phyloP scores from a whole-genome alignment of 37 sponge, comb jelly and placozoan genomes.

The Amphimedon queenslandica region DNA sequence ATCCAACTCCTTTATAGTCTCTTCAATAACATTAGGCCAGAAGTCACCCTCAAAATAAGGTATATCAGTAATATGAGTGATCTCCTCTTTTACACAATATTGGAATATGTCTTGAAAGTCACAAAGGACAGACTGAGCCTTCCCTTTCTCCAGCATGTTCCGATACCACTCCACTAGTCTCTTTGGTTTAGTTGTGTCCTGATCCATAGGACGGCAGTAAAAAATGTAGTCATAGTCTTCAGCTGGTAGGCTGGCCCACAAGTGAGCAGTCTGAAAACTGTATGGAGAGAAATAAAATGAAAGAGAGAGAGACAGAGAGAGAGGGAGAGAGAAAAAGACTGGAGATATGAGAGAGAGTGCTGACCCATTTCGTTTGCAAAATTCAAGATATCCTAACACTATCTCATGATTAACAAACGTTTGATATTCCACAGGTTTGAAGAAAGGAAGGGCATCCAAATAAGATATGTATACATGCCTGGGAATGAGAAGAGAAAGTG shows the following conservation, averaged over 20 bases:
- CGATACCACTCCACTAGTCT: conserved; percentile 95
- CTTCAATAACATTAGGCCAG: conserved; percentile 97
- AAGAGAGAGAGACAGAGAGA: too few species aligned
- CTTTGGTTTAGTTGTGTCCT: conserved; percentile 99
- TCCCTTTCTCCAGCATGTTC: conserved; percentile 90
- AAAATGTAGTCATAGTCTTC: conserved; percentile 99
- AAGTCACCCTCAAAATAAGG: conserved; percentile 99
- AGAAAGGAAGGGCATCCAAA: conserved; percentile 97
- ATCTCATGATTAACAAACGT: conserved; percentile 97
- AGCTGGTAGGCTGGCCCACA: conserved; percentile 99
- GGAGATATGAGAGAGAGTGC: too few species aligned
- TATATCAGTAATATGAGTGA: conserved; percentile 78
- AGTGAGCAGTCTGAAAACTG: conserved; percentile 85
- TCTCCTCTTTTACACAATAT: conserved; percentile 71
- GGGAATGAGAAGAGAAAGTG: neutral
- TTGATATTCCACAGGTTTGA: conserved; percentile 75
- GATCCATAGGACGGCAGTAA: conserved; percentile 95
- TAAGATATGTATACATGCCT: conserved; percentile 98
- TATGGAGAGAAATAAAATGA: too few species aligned
- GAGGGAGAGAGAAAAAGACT: too few species aligned
- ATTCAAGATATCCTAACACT: conserved; percentile 95
- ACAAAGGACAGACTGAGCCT: conserved; percentile 61
- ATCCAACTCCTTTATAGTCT: conserved; percentile 94
- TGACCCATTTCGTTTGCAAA: conserved; percentile 85
- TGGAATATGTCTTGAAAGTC: conserved; percentile 93